Evolutionary conservation across 2,113 vertebrate genomes (phyloP), one percentile per base, ranked within the genome.

Genomic region (Halichoeres trimaculatus): DNA sequence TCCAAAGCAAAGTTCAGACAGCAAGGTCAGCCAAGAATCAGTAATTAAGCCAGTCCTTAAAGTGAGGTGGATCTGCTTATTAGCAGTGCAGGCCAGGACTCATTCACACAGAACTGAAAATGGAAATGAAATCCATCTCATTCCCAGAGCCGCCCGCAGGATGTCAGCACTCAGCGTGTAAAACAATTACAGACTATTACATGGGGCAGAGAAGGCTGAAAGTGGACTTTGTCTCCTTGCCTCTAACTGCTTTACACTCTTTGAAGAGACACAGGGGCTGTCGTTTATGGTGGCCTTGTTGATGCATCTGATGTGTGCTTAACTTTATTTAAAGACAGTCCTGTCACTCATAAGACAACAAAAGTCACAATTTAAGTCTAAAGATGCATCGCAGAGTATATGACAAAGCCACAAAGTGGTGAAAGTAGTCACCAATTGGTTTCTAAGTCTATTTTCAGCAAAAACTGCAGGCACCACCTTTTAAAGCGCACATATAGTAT

Each of bases 11-110:
- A 87, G 89, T 90, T 90, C 88, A 87, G 77, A 81, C 80, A 81
- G 86, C 90, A 93, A 93, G 90, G 92, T 92, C 90, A 86, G 90
- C 90, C 91, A 90, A 89, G 82, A 89, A 85, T 83, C 86, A 62
- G 90, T 91, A 90, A 92, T 93, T 92, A 92, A 92, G 81, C 66
- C 81, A 66, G 85, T 87, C 65, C 80, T 89, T 79, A 77, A 91
- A 89, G 82, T 87, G 81, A 72, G 73, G 72, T 72, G 30, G 84
- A 85, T 90, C 68, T 72, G 77, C 81, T 70, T 83, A 84, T 90
- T 84, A 88, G 85, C 36, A 62, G 69, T 68, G 65, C 62, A 54
- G 65, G 78, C 76, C 74, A 59, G 58, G 74, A 86, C 54, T 82
- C 86, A 83, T 90, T 57, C 81, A 62, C 65, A 74, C 54, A 82